Base-by-base conservation (phyloP, 2,888 invertebrate genomes). In the Eudasyphora cyanicolor region DNA sequence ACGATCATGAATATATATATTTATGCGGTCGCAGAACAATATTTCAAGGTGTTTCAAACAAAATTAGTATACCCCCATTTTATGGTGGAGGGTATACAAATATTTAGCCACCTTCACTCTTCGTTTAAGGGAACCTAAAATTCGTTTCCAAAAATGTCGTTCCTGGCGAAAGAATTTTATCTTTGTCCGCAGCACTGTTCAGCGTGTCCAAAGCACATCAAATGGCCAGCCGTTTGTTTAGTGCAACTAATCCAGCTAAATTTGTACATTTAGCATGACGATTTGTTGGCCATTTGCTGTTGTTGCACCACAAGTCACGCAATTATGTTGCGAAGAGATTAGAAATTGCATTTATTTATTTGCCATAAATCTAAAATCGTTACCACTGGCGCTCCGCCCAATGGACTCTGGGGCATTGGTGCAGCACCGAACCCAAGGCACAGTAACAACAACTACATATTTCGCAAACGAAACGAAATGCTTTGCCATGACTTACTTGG, bases 341-440 rank as follows among this genome's bases (percentile, higher is more conserved):
- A 76, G 29, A 80, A 74, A 62, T 84, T 77, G 49, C 49, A 78
- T 76, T 82, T 82, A 85, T 86, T 85, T 84, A 86, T 86, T 81
- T 76, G 67, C 76, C 51, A 82, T 84, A 86, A 86, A 86, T 85
- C 82, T 79, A 29, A 73, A 76, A 80, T 82, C 76, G 71, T 84
- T 85, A 80, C 62, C 81, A 76, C 27, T 78, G 49, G 64, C 64
- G 54, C 80, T 67, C 32, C 57, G 21, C 67, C 67, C 42, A 38
- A n/a, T 64, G 17, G 17, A 38, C 27, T 38, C 14, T 4, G 1
- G 54, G 8, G 5, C 10, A 8, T 27, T 24, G 24, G 27, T 14
- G 57, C 57, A 2, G 27, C 57, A 27, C 1, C 32, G 14, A 32
- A 19, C 12, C 5, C n/a, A n/a, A 8, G 29, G 32, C 62, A 32